A percentile compares a stretch with the other conserved stretches of the same genome.
Evolutionary conservation across 1,140 invertebrate genomes (phyloP).

Genomic region (Drosophila leontia): DNA sequence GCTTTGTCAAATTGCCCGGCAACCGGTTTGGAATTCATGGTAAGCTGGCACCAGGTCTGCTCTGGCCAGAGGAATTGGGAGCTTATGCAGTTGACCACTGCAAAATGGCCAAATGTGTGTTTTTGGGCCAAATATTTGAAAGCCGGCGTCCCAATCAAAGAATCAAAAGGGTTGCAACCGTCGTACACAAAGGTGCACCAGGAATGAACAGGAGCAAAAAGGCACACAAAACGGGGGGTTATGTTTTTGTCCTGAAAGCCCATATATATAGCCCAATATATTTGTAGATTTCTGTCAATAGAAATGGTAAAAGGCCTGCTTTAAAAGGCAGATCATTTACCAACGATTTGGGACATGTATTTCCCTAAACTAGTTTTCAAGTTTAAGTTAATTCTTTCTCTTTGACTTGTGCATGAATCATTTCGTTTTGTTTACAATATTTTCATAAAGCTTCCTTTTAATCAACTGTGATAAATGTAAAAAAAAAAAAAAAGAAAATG

Average conservation of each 20-base stretch:
- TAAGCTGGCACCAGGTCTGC: not conserved
- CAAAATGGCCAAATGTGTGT: not conserved
- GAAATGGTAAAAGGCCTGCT: not conserved
- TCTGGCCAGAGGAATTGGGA: not conserved
- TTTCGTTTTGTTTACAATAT: conserved; percentile 9
- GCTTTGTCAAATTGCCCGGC: conserved; percentile 40
- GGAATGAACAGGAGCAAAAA: not conserved
- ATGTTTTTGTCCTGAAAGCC: not conserved
- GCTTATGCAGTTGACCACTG: conserved; percentile 18
- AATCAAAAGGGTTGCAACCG: not conserved
- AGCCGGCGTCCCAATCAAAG: not conserved
- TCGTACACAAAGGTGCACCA: not conserved
- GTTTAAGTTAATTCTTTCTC: not conserved
- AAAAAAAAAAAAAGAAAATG: not conserved
- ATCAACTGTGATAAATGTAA: conserved; percentile 16
- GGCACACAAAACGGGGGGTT: not conserved
- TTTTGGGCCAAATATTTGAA: conserved; percentile 16
- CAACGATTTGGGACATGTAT: not conserved
- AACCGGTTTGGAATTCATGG: conserved; percentile 8
- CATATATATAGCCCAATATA: not conserved
- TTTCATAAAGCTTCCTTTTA: not conserved
- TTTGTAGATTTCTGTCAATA: not conserved
- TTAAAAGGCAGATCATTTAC: not conserved
- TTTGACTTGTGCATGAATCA: conserved; percentile 4
- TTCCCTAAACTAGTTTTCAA: not conserved